Evolutionary conservation across 2,888 invertebrate genomes (phyloP).

Genomic region (Siphonodentalium dalli): DNA sequence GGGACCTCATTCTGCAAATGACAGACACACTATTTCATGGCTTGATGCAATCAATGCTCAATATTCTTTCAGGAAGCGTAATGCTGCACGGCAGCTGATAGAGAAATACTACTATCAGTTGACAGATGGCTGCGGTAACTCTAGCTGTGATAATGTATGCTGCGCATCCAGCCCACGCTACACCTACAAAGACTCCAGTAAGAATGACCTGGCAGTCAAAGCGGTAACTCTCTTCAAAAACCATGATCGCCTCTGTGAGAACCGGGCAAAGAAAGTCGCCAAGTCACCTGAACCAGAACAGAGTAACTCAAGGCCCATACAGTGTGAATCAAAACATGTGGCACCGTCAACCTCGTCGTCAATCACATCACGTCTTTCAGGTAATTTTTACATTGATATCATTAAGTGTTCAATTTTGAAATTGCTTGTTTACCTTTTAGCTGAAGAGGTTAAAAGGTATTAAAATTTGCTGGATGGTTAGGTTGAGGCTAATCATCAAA

Average conservation of each 20-base stretch:
- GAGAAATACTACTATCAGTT: slow-evolving; percentile 93
- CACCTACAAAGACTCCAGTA: slow-evolving; percentile 71
- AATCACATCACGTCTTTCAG: no score
- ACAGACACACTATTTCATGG: no score
- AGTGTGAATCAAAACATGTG: no score
- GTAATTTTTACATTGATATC: no score
- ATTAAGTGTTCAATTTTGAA: neutral
- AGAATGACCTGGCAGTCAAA: slow-evolving; percentile 89
- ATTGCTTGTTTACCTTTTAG: neutral
- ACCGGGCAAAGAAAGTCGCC: slow-evolving; percentile 53
- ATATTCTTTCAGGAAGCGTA: slow-evolving; percentile 58
- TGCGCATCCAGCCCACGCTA: slow-evolving; percentile 80
- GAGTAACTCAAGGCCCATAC: no score
- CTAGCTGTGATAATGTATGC: slow-evolving; percentile 82
- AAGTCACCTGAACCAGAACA: slow-evolving; percentile 28
- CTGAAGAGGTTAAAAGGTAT: no score
- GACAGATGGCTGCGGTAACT: slow-evolving; percentile 89
- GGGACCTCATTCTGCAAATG: no score
- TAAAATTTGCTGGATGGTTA: no score
- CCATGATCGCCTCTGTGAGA: slow-evolving; percentile 82
- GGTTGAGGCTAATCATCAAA: no score
- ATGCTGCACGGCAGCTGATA: slow-evolving; percentile 78
- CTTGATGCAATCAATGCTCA: no score
- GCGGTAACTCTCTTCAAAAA: slow-evolving; percentile 86
- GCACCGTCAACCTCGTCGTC: no score